Evolutionary conservation across 2,797 vertebrate genomes (phyloP).

Genomic region (Helicolenus hilgendorfi): DNA sequence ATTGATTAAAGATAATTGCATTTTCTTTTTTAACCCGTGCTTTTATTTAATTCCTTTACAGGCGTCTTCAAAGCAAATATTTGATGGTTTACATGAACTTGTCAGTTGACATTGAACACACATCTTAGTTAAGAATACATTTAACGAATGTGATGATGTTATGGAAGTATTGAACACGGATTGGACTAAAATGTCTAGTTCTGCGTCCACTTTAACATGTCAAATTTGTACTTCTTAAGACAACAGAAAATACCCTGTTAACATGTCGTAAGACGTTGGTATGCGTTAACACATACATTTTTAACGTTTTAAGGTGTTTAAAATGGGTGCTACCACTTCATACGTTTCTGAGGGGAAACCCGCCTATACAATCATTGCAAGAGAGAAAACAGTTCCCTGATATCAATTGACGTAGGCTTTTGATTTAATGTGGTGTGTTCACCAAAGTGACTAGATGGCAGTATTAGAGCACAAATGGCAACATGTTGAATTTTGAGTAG

Average conservation of each 20-base stretch:
- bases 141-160: background rate
- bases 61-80: background rate
- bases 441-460: too few species aligned
- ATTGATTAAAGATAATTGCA: background rate
- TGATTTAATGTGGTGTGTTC: background rate
- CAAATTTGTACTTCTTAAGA: background rate
- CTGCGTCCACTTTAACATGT: background rate
- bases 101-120: background rate
- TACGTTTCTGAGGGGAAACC: background rate
- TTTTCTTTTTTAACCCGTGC: slow-evolving; percentile 1
- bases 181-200: background rate
- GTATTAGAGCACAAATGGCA: too few species aligned
- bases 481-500: too few species aligned
- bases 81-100: background rate
- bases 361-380: background rate
- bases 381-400: background rate
- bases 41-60: background rate
- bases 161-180: background rate
- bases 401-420: background rate
- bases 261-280: too few species aligned
- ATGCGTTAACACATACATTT: background rate
- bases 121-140: background rate
- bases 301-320: background rate
- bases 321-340: background rate
- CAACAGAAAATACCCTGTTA: too few species aligned